phyloP scores from a whole-genome alignment of 2,888 invertebrate species.

The Noctuana brunneofusca region DNA sequence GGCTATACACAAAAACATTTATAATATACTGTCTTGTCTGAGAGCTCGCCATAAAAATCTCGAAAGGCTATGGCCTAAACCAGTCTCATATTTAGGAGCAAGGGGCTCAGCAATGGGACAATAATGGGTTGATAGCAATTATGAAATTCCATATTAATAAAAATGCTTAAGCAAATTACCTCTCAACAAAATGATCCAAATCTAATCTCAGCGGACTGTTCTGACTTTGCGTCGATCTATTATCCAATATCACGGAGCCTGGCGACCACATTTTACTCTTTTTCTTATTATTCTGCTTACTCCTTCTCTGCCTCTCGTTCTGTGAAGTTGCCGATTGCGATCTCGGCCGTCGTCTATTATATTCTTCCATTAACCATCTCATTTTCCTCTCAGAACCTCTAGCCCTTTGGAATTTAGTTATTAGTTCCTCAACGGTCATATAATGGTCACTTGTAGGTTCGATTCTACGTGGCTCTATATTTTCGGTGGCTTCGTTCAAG shows the following conservation, averaged over 20 bases:
- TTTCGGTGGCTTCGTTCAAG: constrained; percentile 45
- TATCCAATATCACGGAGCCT: constrained; percentile 70
- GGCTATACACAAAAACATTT: too few relatives aligned
- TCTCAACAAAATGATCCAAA: constrained; percentile 75
- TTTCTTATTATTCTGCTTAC: constrained; percentile 65
- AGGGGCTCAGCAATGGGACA: too few relatives aligned
- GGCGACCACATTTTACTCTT: constrained; percentile 73
- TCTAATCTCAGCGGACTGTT: constrained; percentile 65
- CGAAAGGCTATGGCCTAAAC: too few relatives aligned
- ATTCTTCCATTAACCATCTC: constrained; percentile 49
- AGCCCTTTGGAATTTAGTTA: constrained; percentile 62
- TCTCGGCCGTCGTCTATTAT: constrained; percentile 42
- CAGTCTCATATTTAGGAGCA: too few relatives aligned
- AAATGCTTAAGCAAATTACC: too few relatives aligned
- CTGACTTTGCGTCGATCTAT: constrained; percentile 57
- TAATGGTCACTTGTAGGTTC: constrained; percentile 51
- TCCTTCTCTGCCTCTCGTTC: constrained; percentile 52
- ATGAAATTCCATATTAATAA: too few relatives aligned
- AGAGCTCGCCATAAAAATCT: too few relatives aligned
- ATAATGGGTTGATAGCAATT: too few relatives aligned
- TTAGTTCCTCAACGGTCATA: constrained; percentile 65
- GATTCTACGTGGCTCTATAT: constrained; percentile 53
- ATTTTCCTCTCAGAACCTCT: constrained; percentile 57
- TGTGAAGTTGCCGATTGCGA: constrained; percentile 48
- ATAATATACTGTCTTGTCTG: too few relatives aligned